These are phyloP conservation scores for Drosophila nigromelanica DNA, from an alignment of 1,140 invertebrate species.

Conservation along the genomic window DNA sequence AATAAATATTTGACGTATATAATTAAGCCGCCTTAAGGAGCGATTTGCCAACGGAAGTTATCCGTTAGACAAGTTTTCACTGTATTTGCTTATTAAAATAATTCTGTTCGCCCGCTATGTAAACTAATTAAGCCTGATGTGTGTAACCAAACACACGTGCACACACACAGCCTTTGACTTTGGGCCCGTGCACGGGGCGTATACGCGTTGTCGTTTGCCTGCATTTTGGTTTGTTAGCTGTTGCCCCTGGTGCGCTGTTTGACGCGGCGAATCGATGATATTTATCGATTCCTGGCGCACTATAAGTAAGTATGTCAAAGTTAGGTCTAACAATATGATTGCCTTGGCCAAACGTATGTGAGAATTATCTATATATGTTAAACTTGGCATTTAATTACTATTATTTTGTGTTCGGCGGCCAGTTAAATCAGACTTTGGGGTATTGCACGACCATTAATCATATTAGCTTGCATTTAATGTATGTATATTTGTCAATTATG, in stretches of 20 bases:
- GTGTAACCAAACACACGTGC: conserved; percentile 42
- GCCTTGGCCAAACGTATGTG: conserved; percentile 31
- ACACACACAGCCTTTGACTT: conserved; percentile 15
- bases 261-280: conserved; percentile 56
- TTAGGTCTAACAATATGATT: conserved; percentile 67
- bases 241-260: conserved; percentile 28
- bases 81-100: conserved; percentile 69
- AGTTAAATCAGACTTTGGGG: conserved; percentile 25
- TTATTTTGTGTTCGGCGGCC: conserved; percentile 46
- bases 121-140: conserved; percentile 69
- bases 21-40: no score
- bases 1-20: no score
- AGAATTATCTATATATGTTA: neutral
- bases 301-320: conserved; percentile 69
- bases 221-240: conserved; percentile 34
- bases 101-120: conserved; percentile 35
- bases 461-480: conserved; percentile 27
- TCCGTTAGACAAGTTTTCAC: no score
- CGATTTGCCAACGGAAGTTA: no score
- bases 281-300: conserved; percentile 61
- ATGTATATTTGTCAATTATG: conserved; percentile 38
- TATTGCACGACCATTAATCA: conserved; percentile 63
- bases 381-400: conserved; percentile 63
- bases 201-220: conserved; percentile 44
- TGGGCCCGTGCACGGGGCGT: conserved; percentile 33